These are phyloP conservation scores for Lasioglossum zephyrum DNA, from an alignment of 2,888 invertebrate genomes.

Conservation along the genomic window DNA sequence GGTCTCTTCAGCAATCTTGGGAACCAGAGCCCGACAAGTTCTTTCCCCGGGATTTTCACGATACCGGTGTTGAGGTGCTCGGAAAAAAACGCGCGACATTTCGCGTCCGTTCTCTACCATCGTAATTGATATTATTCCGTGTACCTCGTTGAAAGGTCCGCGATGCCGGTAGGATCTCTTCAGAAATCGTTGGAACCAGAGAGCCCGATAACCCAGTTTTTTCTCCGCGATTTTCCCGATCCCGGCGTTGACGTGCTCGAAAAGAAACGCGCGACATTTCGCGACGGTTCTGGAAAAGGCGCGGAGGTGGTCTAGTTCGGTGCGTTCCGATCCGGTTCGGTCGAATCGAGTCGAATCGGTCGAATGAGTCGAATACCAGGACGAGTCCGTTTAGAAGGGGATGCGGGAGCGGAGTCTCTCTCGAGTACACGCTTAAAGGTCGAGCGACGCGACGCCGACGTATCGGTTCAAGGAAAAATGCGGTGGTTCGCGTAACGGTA, in stretches of 20 bases:
- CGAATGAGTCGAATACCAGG: conserved; percentile 52
- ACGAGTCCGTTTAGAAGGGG: conserved; percentile 53
- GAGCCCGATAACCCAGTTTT: background rate
- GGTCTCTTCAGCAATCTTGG: too few species aligned
- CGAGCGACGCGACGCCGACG: conserved; percentile 52
- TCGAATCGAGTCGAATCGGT: conserved; percentile 14
- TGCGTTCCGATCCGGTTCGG: background rate
- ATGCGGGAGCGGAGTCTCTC: conserved; percentile 21
- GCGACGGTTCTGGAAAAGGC: conserved; percentile 20
- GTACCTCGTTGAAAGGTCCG: background rate
- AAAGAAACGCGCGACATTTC: conserved; percentile 7
- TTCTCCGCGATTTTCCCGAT: background rate
- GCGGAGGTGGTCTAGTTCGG: conserved; percentile 7
- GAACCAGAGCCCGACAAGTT: too few species aligned
- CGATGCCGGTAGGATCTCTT: background rate
- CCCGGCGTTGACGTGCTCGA: background rate
- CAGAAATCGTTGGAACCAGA: background rate
- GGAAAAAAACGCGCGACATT: too few species aligned
- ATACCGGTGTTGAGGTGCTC: too few species aligned
- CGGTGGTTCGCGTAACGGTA: conserved; percentile 77
- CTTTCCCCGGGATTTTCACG: too few species aligned
- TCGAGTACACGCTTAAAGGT: background rate
- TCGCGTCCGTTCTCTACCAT: too few species aligned
- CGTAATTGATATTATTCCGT: background rate
- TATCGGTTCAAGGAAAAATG: conserved; percentile 66